Evolutionary conservation across 2,888 invertebrate species (phyloP), one percentile per base, ranked within the genome.

Genomic region (Carcina quercana): DNA sequence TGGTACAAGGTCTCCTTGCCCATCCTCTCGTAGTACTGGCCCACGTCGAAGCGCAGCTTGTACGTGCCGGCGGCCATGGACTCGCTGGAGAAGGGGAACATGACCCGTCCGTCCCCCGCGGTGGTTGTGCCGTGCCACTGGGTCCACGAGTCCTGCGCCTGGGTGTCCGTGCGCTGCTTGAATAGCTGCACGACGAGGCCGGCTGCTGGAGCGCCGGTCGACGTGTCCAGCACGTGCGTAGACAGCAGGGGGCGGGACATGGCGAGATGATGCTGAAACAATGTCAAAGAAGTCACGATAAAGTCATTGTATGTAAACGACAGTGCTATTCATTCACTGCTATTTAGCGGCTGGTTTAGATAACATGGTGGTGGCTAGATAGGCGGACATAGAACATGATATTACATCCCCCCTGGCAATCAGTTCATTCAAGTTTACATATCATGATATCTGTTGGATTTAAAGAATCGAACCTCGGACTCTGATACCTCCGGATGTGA

Each of bases 171-270:
- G 33, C 86, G 85, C 15, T 88, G 72, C 60, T 90, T 89, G 50
- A 88, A 90, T 4, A 93, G 66, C 35, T 88, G 89, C 2, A 92
- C 89, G 53, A 87, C 87, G 1, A 94, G 53, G 1, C 89, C 89
- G 1, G 68, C 65, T 0, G 90, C 89, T 0, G 94, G 91, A 26
- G 65, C 59, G 1, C 94, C 94, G 26, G 85, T 85, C 0, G 90
- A 86, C 1, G 89, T 91, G 47, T 94, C 94, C 38, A 92, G 64
- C 0, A 93, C 90, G 59, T 93, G 91, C 0, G 92, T 91, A 0
- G 93, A 90, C 45, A 94, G 82, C 2, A 90, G 86, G 0, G 88
- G 84, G 26, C 84, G 30, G 17, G 21, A 28, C 26, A 32, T 40
- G n/a, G n/a, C n/a, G n/a, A n/a, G n/a, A n/a, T n/a, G n/a, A n/a